These are phyloP conservation scores for Poecilia latipinna DNA, from an alignment of 2,113 vertebrate species.

Conservation along the genomic window DNA sequence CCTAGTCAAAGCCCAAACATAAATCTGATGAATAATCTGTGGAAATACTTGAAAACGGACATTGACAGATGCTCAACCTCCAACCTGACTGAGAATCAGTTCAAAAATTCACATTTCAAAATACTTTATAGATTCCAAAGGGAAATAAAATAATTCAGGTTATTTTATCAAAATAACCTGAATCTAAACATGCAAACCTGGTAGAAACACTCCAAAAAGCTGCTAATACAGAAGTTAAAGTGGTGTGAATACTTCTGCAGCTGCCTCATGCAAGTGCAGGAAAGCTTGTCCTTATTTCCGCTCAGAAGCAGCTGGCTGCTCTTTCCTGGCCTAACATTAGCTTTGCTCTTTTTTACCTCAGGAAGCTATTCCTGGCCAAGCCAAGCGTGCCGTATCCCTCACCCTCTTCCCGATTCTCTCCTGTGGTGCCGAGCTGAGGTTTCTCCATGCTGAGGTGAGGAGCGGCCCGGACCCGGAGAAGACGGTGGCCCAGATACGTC, in stretches of 20 bases:
- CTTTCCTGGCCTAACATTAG: slow-evolving; percentile 42
- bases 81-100: not conserved
- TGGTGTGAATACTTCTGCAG: not conserved
- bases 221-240: not conserved
- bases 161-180: too few relatives aligned
- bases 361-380: slow-evolving; percentile 53
- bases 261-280: slow-evolving; percentile 8
- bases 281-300: slow-evolving; percentile 57
- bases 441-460: slow-evolving; percentile 28
- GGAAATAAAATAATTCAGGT: too few relatives aligned
- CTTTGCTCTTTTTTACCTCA: slow-evolving; percentile 43
- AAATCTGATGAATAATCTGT: too few relatives aligned
- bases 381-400: not conserved
- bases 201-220: not conserved
- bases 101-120: too few relatives aligned
- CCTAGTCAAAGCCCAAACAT: too few relatives aligned
- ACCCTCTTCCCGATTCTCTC: slow-evolving; percentile 7
- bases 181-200: not conserved
- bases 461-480: slow-evolving; percentile 28
- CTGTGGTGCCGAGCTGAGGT: slow-evolving; percentile 43
- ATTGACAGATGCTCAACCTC: too few relatives aligned
- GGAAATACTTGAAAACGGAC: too few relatives aligned
- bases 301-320: slow-evolving; percentile 51
- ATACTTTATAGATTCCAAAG: too few relatives aligned
- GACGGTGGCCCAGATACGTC: slow-evolving; percentile 73